Percentiles rank a stretch among this genome's conserved stretches.
Conservation (phyloP, 2,888 invertebrate species). For the Lacanobia oleracea region DNA sequence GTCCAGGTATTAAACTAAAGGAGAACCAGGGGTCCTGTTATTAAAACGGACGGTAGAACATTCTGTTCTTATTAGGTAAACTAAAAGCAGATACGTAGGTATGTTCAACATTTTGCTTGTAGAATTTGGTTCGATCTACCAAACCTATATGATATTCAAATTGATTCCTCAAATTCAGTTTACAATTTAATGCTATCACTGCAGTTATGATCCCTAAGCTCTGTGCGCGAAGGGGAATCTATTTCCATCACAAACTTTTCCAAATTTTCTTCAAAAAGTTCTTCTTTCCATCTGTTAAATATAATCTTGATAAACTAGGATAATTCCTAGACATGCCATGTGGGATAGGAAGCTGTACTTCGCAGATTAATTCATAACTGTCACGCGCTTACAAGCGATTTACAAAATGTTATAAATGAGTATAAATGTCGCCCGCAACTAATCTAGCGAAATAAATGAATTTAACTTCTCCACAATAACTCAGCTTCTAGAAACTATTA, state of each 20-base stretch:
- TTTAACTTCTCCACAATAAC: constrained; percentile 53
- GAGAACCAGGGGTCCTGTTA: constrained; percentile 31
- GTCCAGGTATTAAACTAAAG: constrained; percentile 32
- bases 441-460: constrained; percentile 74
- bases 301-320: constrained; percentile 30
- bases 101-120: constrained; percentile 13
- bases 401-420: constrained; percentile 79
- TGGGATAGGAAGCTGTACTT: constrained; percentile 46
- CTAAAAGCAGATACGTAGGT: neutral
- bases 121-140: neutral
- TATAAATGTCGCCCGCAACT: constrained; percentile 68
- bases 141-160: constrained; percentile 31
- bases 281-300: constrained; percentile 5
- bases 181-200: constrained; percentile 24
- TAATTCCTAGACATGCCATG: constrained; percentile 38
- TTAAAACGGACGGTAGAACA: constrained; percentile 15
- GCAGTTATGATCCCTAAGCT: constrained; percentile 5
- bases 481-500: constrained; percentile 49
- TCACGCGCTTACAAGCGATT: constrained; percentile 75
- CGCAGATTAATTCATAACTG: constrained; percentile 73
- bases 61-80: neutral
- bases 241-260: constrained; percentile 36
- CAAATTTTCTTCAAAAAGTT: constrained; percentile 27
- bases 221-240: constrained; percentile 19
- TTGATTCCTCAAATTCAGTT: constrained; percentile 24